Conservation (phyloP, 2,797 vertebrate species). For the Erethizon dorsatum region DNA sequence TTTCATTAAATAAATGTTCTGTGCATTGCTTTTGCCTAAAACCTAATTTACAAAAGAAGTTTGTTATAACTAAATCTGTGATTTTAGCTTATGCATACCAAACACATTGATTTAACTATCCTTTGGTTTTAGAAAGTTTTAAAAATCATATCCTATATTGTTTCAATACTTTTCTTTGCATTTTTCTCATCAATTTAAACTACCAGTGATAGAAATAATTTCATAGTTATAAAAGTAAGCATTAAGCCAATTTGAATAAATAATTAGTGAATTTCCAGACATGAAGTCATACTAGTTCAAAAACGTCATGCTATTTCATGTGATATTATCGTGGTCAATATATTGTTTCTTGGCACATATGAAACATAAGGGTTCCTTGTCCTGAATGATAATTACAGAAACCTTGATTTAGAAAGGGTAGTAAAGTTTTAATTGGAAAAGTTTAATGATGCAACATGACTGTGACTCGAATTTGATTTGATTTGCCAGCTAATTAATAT, state of each 20-base stretch:
- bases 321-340: not conserved
- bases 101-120: not conserved
- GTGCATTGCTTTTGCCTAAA: not conserved
- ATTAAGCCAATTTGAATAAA: not conserved
- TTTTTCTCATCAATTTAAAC: not conserved
- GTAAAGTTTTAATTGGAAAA: not conserved
- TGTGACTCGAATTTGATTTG: not conserved
- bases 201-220: not conserved
- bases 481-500: not conserved
- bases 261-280: constrained; percentile 6
- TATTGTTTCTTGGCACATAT: not conserved
- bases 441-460: not conserved
- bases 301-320: not conserved
- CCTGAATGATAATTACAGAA: constrained; percentile 14
- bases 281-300: not conserved
- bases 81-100: not conserved
- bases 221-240: not conserved
- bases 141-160: not conserved
- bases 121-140: constrained; percentile 9
- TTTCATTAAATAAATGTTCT: not conserved
- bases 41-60: not conserved
- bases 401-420: not conserved
- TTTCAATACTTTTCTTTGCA: not conserved
- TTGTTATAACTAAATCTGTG: not conserved
- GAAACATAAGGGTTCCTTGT: not conserved